phyloP scores from a whole-genome alignment of 2,797 vertebrate genomes.

The Sebastes taczanowskii region DNA sequence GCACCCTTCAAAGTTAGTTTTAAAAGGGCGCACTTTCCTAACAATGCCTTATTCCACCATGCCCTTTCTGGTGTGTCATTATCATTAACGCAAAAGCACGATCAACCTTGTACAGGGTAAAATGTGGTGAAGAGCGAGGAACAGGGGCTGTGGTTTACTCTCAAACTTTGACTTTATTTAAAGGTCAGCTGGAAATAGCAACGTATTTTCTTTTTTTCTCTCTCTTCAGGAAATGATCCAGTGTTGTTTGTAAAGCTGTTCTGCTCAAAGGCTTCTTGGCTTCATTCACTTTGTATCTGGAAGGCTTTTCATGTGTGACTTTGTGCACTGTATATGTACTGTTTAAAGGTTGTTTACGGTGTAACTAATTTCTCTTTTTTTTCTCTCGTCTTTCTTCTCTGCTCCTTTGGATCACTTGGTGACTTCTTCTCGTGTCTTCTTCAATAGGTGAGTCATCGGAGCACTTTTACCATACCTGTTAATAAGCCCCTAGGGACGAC shows the following conservation, averaged over 20 bases:
- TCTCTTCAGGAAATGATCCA: conserved; percentile 10
- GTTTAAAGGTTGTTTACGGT: conserved; percentile 31
- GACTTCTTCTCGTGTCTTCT: conserved; percentile 26
- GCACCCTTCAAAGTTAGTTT: conserved; percentile 44
- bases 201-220: background rate
- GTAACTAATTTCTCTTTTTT: conserved; percentile 38
- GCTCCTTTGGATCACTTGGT: conserved; percentile 12
- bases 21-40: conserved; percentile 11
- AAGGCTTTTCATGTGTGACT: conserved; percentile 20
- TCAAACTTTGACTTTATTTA: conserved; percentile 36
- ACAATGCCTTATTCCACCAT: background rate
- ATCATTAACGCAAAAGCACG: conserved; percentile 21
- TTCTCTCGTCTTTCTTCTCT: conserved; percentile 19
- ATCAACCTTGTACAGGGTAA: conserved; percentile 1
- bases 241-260: conserved; percentile 15
- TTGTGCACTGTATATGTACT: conserved; percentile 3
- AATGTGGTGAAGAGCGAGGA: conserved; percentile 3
- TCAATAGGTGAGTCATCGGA: conserved; percentile 77
- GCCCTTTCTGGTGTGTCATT: conserved; percentile 1
- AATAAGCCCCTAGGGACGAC: background rate
- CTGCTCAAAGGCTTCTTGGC: conserved; percentile 6
- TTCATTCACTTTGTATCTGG: conserved; percentile 12
- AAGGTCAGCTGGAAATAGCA: conserved; percentile 50
- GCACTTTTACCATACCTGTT: conserved; percentile 1
- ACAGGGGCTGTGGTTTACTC: background rate